These are phyloP conservation scores for Masnerella sp. DNA, from an alignment of 2,888 invertebrate species.

Conservation along the genomic window DNA sequence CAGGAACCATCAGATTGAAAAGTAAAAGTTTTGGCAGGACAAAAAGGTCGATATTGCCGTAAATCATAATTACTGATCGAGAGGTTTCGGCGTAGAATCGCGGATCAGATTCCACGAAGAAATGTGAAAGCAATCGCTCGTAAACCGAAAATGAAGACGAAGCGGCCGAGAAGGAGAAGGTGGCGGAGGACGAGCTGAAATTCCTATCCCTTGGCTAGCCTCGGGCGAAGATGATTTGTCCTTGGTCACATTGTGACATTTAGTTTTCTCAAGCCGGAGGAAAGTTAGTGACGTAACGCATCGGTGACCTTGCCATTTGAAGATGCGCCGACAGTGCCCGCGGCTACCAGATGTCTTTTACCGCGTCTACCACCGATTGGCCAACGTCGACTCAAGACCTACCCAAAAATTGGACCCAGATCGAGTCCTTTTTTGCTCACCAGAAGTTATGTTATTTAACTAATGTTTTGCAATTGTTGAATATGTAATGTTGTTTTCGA, in stretches of 20 bases:
- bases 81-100: not conserved
- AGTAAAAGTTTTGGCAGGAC: too few species aligned
- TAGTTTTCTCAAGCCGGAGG: slow-evolving; percentile 61
- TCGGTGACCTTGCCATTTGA: slow-evolving; percentile 65
- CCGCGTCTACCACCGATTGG: slow-evolving; percentile 35
- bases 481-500: too few species aligned
- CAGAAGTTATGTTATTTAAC: too few species aligned
- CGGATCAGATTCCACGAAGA: slow-evolving; percentile 25
- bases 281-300: slow-evolving; percentile 62
- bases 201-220: slow-evolving; percentile 41
- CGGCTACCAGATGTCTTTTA: slow-evolving; percentile 60
- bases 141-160: slow-evolving; percentile 10
- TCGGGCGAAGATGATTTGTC: slow-evolving; percentile 55
- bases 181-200: not conserved
- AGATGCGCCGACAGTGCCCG: slow-evolving; percentile 62
- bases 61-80: slow-evolving; percentile 28
- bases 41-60: too few species aligned
- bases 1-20: too few species aligned
- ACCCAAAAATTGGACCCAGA: too few species aligned
- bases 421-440: not conserved
- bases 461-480: too few species aligned
- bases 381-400: not conserved
- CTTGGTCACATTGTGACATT: slow-evolving; percentile 64
- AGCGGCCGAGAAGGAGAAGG: not conserved
- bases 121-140: slow-evolving; percentile 23